Evolutionary conservation across 1,140 invertebrate genomes (phyloP).

Genomic region (Plodia interpunctella): DNA sequence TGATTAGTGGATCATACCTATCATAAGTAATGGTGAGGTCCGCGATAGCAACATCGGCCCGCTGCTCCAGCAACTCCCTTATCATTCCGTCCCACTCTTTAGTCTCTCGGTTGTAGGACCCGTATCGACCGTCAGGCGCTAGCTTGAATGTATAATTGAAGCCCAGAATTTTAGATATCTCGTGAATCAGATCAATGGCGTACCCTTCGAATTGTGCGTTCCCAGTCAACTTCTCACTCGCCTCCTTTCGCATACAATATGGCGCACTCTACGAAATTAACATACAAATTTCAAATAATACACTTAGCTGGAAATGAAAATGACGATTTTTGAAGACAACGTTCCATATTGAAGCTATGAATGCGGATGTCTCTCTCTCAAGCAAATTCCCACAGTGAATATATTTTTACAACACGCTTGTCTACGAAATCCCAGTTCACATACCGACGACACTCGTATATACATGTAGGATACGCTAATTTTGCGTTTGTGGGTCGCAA

Average conservation of each 20-base stretch:
- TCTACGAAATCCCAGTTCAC: slow-evolving; percentile 27
- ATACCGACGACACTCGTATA: slow-evolving; percentile 23
- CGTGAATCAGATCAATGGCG: slow-evolving; percentile 90
- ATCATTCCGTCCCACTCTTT: slow-evolving; percentile 98
- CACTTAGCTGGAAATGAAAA: not conserved
- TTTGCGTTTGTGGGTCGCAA: slow-evolving; percentile 35
- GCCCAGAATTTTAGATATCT: slow-evolving; percentile 91
- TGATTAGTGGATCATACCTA: slow-evolving; percentile 48
- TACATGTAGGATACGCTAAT: slow-evolving; percentile 34
- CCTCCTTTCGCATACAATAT: slow-evolving; percentile 93
- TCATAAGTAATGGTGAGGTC: slow-evolving; percentile 97
- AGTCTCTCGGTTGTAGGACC: slow-evolving; percentile 85
- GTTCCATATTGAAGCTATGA: not conserved
- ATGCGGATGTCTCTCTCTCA: slow-evolving; percentile 16
- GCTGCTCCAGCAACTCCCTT: slow-evolving; percentile 91
- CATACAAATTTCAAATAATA: not conserved
- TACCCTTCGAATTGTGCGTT: slow-evolving; percentile 94
- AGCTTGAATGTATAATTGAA: slow-evolving; percentile 94
- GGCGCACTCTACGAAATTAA: slow-evolving; percentile 86
- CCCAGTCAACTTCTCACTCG: slow-evolving; percentile 86
- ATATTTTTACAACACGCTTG: slow-evolving; percentile 27
- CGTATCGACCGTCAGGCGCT: slow-evolving; percentile 89
- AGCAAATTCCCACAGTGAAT: slow-evolving; percentile 24
- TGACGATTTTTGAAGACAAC: slow-evolving; percentile 17
- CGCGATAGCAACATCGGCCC: slow-evolving; percentile 93